These are phyloP conservation scores for Lerema accius DNA, from an alignment of 1,140 invertebrate genomes.

Conservation along the genomic window DNA sequence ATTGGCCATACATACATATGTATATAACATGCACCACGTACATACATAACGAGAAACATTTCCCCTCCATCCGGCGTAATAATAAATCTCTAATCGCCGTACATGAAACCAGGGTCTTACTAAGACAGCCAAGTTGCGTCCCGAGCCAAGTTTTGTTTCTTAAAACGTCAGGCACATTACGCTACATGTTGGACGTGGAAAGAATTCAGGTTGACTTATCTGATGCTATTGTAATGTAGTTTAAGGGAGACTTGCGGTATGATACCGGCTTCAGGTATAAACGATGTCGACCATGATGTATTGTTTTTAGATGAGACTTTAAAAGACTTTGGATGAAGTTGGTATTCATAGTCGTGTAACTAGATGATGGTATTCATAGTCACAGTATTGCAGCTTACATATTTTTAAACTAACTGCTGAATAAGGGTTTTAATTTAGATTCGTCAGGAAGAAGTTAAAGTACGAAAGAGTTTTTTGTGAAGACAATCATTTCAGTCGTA, in stretches of 20 bases:
- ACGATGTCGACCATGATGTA: slow-evolving; percentile 10
- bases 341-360: too few relatives aligned
- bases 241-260: slow-evolving; percentile 15
- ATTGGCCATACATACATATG: not conserved
- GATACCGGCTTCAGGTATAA: slow-evolving; percentile 27
- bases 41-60: too few relatives aligned
- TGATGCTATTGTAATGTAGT: slow-evolving; percentile 34
- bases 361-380: too few relatives aligned
- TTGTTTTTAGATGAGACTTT: not conserved
- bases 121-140: slow-evolving; percentile 35
- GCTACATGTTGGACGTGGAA: slow-evolving; percentile 33
- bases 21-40: too few relatives aligned
- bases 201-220: slow-evolving; percentile 36
- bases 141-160: slow-evolving; percentile 46
- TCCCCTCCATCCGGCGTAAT: too few relatives aligned
- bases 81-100: not conserved
- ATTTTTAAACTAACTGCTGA: too few relatives aligned
- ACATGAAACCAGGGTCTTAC: not conserved
- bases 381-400: too few relatives aligned
- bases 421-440: too few relatives aligned
- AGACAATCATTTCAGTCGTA: too few relatives aligned
- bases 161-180: slow-evolving; percentile 43
- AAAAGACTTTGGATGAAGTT: too few relatives aligned
- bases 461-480: too few relatives aligned
- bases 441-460: too few relatives aligned